Conservation (phyloP, 2,888 invertebrate species). For the Barypeithes pellucidus region DNA sequence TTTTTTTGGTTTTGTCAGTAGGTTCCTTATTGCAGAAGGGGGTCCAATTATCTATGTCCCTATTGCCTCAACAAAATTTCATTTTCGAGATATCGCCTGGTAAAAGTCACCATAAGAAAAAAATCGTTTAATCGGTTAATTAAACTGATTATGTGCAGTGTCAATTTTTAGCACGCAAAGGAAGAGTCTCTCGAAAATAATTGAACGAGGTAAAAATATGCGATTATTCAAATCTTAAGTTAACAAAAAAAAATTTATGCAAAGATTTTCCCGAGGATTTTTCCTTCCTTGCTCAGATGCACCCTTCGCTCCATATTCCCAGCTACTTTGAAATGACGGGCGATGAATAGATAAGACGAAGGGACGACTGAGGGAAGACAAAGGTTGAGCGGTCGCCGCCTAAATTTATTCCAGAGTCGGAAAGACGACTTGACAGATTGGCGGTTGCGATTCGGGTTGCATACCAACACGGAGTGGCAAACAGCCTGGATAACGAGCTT, state of each 20-base stretch:
- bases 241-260: conserved; percentile 7
- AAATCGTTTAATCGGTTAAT: too few relatives aligned
- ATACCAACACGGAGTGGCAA: conserved; percentile 43
- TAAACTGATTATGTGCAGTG: neutral
- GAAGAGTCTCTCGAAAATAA: neutral
- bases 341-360: conserved; percentile 51
- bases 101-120: too few relatives aligned
- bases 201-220: neutral
- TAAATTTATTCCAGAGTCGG: conserved; percentile 52
- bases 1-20: too few relatives aligned
- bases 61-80: too few relatives aligned
- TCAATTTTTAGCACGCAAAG: neutral
- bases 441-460: conserved; percentile 49
- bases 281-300: neutral
- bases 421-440: conserved; percentile 51
- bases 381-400: conserved; percentile 45
- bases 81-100: too few relatives aligned
- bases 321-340: conserved; percentile 46
- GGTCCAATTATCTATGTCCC: too few relatives aligned
- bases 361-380: conserved; percentile 43
- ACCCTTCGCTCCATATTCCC: conserved; percentile 24
- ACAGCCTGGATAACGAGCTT: conserved; percentile 48
- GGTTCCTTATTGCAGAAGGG: too few relatives aligned
- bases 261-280: conserved; percentile 4
- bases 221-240: conserved; percentile 5